Conservation (phyloP, 2,888 invertebrate genomes). For the Gnatocerus cornutus region DNA sequence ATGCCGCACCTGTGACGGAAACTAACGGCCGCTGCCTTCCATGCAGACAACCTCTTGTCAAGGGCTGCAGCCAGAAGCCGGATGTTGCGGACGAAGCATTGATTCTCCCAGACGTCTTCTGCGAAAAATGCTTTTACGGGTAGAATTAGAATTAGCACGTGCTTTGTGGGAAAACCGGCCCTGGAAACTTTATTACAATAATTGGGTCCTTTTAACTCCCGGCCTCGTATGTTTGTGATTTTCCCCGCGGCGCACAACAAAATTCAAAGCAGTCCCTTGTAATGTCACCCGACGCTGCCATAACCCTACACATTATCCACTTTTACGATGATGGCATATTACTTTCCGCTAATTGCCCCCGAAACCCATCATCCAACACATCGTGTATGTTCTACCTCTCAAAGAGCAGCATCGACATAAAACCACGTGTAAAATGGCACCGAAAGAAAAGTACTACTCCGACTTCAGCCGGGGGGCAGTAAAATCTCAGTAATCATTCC, state of each 20-base stretch:
- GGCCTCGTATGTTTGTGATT: not conserved
- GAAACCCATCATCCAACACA: slow-evolving; percentile 5
- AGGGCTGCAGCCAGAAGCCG: not conserved
- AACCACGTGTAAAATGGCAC: slow-evolving; percentile 55
- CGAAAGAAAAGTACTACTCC: slow-evolving; percentile 51
- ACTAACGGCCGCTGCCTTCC: slow-evolving; percentile 45
- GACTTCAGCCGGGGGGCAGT: slow-evolving; percentile 55
- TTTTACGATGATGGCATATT: slow-evolving; percentile 37
- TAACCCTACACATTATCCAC: slow-evolving; percentile 20
- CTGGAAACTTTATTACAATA: no score
- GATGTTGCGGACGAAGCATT: slow-evolving; percentile 12
- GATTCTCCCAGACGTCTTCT: not conserved
- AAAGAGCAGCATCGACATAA: slow-evolving; percentile 46
- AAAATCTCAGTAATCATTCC: slow-evolving; percentile 66
- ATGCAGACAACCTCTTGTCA: slow-evolving; percentile 34
- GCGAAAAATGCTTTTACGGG: no score
- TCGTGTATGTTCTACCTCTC: slow-evolving; percentile 39
- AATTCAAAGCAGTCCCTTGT: slow-evolving; percentile 2
- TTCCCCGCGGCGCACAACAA: not conserved
- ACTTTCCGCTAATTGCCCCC: slow-evolving; percentile 37
- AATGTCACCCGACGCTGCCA: slow-evolving; percentile 6
- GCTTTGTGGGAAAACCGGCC: no score
- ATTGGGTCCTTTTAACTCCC: not conserved
- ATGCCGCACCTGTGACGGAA: slow-evolving; percentile 57
- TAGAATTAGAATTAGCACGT: no score